Conservation (phyloP, 2,797 vertebrate genomes). For the Lophotriccus pileatus region DNA sequence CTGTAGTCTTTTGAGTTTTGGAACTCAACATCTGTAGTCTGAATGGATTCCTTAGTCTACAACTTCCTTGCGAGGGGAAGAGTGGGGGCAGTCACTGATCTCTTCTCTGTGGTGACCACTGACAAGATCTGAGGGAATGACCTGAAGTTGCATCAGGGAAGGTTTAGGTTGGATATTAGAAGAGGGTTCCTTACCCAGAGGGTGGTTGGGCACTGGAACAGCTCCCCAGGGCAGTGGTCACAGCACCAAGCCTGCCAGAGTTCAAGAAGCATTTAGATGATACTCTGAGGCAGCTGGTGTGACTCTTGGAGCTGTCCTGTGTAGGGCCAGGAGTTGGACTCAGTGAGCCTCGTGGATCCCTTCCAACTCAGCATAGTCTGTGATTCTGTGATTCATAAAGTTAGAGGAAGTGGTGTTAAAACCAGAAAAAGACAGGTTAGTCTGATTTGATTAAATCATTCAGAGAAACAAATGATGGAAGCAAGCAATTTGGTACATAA, state of each 20-base stretch:
- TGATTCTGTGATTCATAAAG: not conserved
- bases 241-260: not conserved
- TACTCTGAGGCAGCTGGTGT: not conserved
- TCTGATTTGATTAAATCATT: not conserved
- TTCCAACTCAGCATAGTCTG: not conserved
- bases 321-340: not conserved
- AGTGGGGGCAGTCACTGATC: not conserved
- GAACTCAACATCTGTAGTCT: not conserved
- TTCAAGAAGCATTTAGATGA: not conserved
- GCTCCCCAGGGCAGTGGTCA: not conserved
- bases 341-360: no score
- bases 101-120: not conserved
- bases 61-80: not conserved
- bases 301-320: not conserved
- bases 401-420: not conserved
- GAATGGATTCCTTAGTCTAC: not conserved
- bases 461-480: not conserved
- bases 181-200: not conserved
- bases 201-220: not conserved
- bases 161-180: not conserved
- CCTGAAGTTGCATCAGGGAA: not conserved
- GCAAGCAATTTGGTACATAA: not conserved
- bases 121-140: not conserved
- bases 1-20: not conserved
- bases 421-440: not conserved